Evolutionary conservation across 2,797 vertebrate genomes (phyloP).

Genomic region (Peromyscus nudipes): DNA sequence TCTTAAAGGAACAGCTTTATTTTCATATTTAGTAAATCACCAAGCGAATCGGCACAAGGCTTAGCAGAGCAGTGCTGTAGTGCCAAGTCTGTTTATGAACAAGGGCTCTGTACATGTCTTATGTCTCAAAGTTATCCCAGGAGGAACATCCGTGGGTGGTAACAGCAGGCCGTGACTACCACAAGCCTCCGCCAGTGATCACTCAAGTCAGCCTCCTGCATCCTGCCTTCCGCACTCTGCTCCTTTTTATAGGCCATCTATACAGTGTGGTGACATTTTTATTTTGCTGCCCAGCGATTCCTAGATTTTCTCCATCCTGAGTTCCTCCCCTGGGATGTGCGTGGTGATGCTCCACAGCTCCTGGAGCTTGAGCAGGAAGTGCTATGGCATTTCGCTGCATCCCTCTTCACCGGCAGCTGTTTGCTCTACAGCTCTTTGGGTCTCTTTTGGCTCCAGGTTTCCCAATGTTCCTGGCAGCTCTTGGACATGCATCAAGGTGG

Average conservation of each 20-base stretch:
- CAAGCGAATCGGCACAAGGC: conserved; percentile 6
- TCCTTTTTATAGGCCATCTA: conserved; percentile 19
- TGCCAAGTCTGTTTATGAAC: conserved; percentile 45
- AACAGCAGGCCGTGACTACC: conserved; percentile 56
- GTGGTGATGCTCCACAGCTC: background rate
- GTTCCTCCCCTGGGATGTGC: conserved; percentile 4
- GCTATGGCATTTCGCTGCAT: background rate
- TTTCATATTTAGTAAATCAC: conserved; percentile 62
- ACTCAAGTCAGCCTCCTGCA: background rate
- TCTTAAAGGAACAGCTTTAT: conserved; percentile 51
- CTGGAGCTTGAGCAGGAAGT: background rate
- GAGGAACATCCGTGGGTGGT: conserved; percentile 68
- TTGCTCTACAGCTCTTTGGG: background rate
- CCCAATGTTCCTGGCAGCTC: background rate
- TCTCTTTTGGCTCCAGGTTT: conserved; percentile 20
- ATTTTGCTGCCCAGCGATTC: conserved; percentile 22
- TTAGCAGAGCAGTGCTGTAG: conserved; percentile 46
- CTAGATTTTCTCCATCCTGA: conserved; percentile 45
- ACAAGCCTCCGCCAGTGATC: background rate
- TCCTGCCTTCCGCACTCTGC: background rate
- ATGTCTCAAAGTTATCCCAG: background rate
- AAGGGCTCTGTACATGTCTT: background rate
- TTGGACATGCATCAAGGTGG: background rate
- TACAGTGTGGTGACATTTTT: conserved; percentile 56
- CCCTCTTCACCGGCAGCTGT: background rate